Evolutionary conservation across 2,888 invertebrate genomes (phyloP).

Genomic region (Drosophila crucigera): DNA sequence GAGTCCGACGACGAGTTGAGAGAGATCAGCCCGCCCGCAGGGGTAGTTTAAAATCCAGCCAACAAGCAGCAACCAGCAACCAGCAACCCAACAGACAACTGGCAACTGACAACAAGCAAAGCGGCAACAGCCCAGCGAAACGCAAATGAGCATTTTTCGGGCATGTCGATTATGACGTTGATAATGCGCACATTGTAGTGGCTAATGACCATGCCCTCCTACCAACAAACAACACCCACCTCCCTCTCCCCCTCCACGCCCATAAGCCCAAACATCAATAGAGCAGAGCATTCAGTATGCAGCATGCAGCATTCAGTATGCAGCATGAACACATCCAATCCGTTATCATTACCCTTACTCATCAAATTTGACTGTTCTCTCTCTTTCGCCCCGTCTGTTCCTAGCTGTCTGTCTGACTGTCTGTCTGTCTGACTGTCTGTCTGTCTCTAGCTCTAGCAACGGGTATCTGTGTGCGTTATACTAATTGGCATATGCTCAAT

Average conservation of each 20-base stretch:
- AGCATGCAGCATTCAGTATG: neutral
- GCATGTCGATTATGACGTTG: conserved; percentile 55
- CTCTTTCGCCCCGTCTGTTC: neutral
- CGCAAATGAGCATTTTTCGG: conserved; percentile 41
- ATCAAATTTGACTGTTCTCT: neutral
- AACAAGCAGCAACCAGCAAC: conserved; percentile 16
- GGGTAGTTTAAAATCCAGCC: conserved; percentile 53
- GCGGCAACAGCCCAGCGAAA: conserved; percentile 23
- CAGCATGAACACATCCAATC: conserved; percentile 12
- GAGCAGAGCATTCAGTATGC: neutral
- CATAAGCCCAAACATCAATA: neutral
- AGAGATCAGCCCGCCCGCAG: conserved; percentile 60
- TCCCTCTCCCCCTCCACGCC: neutral
- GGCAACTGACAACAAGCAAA: conserved; percentile 9
- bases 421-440: neutral
- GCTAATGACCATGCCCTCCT: conserved; percentile 35
- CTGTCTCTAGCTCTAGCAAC: neutral
- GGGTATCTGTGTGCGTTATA: conserved; percentile 46
- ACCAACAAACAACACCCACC: neutral
- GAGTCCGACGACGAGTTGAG: conserved; percentile 26
- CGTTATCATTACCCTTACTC: conserved; percentile 8
- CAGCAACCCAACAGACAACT: conserved; percentile 21
- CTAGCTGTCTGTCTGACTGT: no score
- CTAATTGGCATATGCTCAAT: conserved; percentile 81
- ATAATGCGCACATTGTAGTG: conserved; percentile 49